These are phyloP conservation scores for Himalopsyche kuldschensis DNA, from an alignment of 2,888 invertebrate species.

Conservation along the genomic window DNA sequence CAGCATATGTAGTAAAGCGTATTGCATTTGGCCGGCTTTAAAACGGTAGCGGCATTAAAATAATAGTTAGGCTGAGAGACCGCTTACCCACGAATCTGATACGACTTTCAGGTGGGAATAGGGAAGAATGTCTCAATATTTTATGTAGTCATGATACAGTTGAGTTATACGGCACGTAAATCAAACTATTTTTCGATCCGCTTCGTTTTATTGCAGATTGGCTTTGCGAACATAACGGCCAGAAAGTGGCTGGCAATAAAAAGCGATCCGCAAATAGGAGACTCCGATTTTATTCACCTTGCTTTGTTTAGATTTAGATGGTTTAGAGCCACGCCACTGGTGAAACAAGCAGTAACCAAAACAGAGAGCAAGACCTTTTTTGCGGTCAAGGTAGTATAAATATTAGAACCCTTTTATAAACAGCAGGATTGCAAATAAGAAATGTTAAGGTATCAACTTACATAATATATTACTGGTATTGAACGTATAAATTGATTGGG, in stretches of 20 bases:
- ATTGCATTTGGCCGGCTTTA: not conserved
- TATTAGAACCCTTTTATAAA: too few species aligned
- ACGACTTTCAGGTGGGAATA: not conserved
- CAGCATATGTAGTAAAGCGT: not conserved
- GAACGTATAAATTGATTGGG: too few species aligned
- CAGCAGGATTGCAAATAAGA: too few species aligned
- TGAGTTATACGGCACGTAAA: not conserved
- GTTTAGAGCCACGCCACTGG: not conserved
- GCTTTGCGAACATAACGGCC: not conserved
- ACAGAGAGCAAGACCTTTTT: not conserved
- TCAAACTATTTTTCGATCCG: not conserved
- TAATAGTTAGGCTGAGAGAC: not conserved
- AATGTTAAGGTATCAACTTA: too few species aligned
- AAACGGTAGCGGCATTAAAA: not conserved
- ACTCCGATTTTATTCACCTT: not conserved
- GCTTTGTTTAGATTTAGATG: not conserved
- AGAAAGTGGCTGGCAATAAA: not conserved
- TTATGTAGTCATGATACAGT: not conserved
- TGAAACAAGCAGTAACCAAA: not conserved
- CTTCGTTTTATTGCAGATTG: not conserved
- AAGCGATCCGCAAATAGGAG: not conserved
- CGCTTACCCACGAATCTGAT: not conserved
- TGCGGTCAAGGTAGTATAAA: too few species aligned
- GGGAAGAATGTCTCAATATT: not conserved
- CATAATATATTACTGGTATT: too few species aligned